Evolutionary conservation across 2,113 vertebrate species (phyloP), one percentile per base, ranked within the genome.

Genomic region (Dryoscopus gambensis): DNA sequence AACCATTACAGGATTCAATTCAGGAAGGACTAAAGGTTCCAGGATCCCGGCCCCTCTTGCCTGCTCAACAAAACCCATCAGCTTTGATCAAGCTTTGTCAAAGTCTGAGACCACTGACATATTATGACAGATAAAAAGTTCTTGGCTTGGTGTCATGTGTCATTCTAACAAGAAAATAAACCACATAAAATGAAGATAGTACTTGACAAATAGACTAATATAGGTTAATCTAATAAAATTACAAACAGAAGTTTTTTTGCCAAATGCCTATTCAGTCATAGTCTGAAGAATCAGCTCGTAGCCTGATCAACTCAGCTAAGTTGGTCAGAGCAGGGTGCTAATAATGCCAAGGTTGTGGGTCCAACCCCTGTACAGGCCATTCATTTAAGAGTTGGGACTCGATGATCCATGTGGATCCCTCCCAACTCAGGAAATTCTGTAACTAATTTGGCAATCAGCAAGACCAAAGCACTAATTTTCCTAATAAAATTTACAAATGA

Each of bases 151-250:
- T 70, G 11, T 39, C 52, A 33, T 1, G 2, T 49, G 46, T 15
- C 37, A 49, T 84, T 76, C 42, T 65, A n/a, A 57, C 78, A 15
- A 84, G 80, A 39, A 96, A 90, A 92, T 21, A 42, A 82, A 71
- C 10, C 20, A n/a, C 24, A 50, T 13, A 73, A 79, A 71, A 81
- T 82, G 33, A 83, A 92, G 53, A 67, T 2, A 46, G 19, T 53
- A 71, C 35, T 71, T 65, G 46, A n/a, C 17, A 74, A 65, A 28
- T 2, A 60, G 28, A 84, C 52, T 80, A 50, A 57, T 12, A 68
- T 2, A 47, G 30, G 40, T 1, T 88, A 68, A 74, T 55, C 19
- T 49, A 74, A 57, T 40, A 37, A 37, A 84, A 93, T 67, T 33
- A 64, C 9, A 31, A 68, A 33, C 47, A 85, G 28, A 55, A 75